Evolutionary conservation across 1,140 invertebrate species (phyloP).

Genomic region (Lasaia peninsularis): DNA sequence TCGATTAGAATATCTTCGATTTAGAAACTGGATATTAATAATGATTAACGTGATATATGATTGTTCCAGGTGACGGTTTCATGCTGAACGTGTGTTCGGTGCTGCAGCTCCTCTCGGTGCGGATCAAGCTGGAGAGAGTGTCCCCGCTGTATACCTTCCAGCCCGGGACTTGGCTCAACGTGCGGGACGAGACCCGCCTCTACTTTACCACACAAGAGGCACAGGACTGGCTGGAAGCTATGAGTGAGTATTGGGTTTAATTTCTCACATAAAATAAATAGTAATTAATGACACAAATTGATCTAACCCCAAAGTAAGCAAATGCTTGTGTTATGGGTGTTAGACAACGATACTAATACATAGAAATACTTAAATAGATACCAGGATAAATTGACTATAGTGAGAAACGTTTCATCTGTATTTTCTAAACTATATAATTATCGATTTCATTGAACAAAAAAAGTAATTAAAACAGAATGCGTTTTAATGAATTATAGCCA

Average conservation of each 20-base stretch:
- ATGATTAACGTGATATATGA: neutral
- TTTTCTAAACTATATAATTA: too few species aligned
- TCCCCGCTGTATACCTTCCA: constrained; percentile 93
- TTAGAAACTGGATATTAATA: neutral
- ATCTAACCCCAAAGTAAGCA: too few species aligned
- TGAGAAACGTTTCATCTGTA: too few species aligned
- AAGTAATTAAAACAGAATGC: too few species aligned
- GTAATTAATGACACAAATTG: too few species aligned
- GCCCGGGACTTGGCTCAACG: constrained; percentile 85
- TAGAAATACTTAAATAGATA: too few species aligned
- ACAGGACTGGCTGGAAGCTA: constrained; percentile 83
- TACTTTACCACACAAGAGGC: constrained; percentile 89
- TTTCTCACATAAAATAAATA: neutral
- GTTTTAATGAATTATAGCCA: too few species aligned
- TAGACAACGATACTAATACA: too few species aligned
- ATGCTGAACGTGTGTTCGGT: constrained; percentile 96
- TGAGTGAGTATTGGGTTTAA: constrained; percentile 77
- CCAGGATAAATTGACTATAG: too few species aligned
- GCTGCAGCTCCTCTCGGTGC: constrained; percentile 90
- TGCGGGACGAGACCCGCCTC: constrained; percentile 91
- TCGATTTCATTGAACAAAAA: too few species aligned
- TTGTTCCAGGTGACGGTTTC: constrained; percentile 87
- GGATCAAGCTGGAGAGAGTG: constrained; percentile 90
- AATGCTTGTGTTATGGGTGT: too few species aligned
- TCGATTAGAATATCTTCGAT: too few species aligned